Evolutionary conservation across 2,888 invertebrate genomes (phyloP).

Genomic region (Monochamus alternatus): DNA sequence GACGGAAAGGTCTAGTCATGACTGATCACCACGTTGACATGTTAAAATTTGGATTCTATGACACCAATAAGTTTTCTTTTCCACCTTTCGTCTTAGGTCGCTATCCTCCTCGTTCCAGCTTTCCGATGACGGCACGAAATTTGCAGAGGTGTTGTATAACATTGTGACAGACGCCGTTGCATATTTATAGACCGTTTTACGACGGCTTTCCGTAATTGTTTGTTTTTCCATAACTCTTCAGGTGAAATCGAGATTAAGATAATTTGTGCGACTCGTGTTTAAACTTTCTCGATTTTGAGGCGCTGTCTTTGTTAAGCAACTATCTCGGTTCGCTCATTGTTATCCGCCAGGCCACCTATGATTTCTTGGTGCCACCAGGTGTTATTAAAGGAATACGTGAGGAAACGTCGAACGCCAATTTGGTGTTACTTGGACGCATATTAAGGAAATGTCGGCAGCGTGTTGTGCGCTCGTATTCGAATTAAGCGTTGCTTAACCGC

Average conservation of each 20-base stretch:
- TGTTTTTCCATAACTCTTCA: slow-evolving; percentile 9
- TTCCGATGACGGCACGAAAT: too few relatives aligned
- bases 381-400: neutral
- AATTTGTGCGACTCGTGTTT: slow-evolving; percentile 6
- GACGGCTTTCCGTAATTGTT: slow-evolving; percentile 10
- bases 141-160: neutral
- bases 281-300: slow-evolving; percentile 14
- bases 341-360: neutral
- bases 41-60: too few relatives aligned
- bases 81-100: too few relatives aligned
- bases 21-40: too few relatives aligned
- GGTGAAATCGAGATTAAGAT: slow-evolving; percentile 29
- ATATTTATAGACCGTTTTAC: neutral
- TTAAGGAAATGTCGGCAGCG: neutral
- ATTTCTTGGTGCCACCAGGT: neutral
- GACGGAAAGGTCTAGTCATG: too few relatives aligned
- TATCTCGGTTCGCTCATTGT: neutral
- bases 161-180: neutral
- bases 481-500: too few relatives aligned
- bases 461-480: too few relatives aligned
- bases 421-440: neutral
- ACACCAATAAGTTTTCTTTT: too few relatives aligned
- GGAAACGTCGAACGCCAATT: neutral
- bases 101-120: too few relatives aligned
- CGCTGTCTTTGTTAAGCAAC: neutral